Percentiles rank a stretch among this genome's conserved stretches.
Conservation (phyloP, 2,888 invertebrate species). For the Microchrysa polita region DNA sequence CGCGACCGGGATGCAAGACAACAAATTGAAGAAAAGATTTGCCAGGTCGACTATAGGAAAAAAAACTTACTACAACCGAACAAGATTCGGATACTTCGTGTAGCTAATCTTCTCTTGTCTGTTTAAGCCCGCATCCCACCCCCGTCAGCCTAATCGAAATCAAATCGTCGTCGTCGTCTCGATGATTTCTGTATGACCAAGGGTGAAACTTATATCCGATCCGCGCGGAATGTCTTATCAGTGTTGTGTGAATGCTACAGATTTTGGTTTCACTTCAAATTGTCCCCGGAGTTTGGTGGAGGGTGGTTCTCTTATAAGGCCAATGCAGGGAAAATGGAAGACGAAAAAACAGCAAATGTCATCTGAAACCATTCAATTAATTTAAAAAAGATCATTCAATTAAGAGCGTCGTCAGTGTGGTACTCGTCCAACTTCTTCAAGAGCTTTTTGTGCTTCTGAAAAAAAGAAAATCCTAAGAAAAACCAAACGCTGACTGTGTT, state of each 20-base stretch:
- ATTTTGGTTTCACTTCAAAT: neutral
- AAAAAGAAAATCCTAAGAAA: neutral
- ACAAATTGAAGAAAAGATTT: neutral
- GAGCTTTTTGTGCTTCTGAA: neutral
- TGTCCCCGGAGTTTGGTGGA: no score
- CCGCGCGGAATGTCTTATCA: no score
- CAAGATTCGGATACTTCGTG: constrained; percentile 2
- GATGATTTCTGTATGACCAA: neutral
- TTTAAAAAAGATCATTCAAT: constrained; percentile 54
- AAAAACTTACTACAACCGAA: no score
- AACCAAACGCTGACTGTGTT: neutral
- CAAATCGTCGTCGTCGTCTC: constrained; percentile 1
- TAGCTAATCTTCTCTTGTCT: constrained; percentile 19
- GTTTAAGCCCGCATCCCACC: neutral
- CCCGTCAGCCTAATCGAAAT: neutral
- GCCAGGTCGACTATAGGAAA: no score
- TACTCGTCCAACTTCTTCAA: neutral
- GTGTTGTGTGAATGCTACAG: neutral
- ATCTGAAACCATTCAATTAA: constrained; percentile 52
- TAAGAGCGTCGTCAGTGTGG: constrained; percentile 49
- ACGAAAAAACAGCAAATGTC: constrained; percentile 40
- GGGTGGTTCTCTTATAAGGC: no score
- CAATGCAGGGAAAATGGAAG: neutral
- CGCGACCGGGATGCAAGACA: neutral
- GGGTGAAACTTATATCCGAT: constrained; percentile 18